phyloP scores from a whole-genome alignment of 2,797 vertebrate species.

The Spinus olivaceus region DNA sequence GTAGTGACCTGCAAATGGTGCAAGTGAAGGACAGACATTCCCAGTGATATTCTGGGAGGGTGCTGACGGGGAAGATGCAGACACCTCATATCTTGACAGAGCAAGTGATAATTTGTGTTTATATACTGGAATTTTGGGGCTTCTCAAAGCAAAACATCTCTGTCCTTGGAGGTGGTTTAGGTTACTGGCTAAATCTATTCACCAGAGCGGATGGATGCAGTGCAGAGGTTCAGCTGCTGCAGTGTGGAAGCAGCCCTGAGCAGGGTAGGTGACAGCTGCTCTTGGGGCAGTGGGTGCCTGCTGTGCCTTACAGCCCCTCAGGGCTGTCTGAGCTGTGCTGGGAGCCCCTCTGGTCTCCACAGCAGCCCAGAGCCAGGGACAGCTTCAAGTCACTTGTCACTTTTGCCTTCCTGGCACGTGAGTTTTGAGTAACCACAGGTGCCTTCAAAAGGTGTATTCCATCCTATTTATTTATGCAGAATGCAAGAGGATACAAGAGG shows the following conservation, averaged over 20 bases:
- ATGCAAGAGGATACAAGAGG: background rate
- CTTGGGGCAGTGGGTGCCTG: rapidly evolving
- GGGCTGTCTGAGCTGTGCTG: background rate
- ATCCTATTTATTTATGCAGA: background rate
- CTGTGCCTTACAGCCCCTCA: background rate
- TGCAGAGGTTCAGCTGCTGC: background rate
- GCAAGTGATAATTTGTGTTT: background rate
- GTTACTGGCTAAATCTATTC: background rate
- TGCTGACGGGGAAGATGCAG: background rate
- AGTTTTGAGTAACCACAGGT: background rate
- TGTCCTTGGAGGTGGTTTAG: background rate
- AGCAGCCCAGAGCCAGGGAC: background rate
- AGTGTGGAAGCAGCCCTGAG: background rate
- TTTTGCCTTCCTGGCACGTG: background rate
- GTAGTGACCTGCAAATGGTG: background rate
- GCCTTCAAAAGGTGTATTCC: background rate
- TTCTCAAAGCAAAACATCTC: background rate
- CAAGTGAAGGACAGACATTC: too few relatives aligned
- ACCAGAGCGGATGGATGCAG: background rate
- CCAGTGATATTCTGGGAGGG: too few relatives aligned
- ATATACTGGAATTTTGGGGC: background rate
- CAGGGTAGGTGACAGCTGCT: background rate
- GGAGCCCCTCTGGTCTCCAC: background rate
- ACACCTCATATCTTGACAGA: background rate
- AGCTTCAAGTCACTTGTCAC: background rate